Evolutionary conservation across 2,797 vertebrate species (phyloP), one percentile per base, ranked within the genome.

Genomic region (Botia almorhae): DNA sequence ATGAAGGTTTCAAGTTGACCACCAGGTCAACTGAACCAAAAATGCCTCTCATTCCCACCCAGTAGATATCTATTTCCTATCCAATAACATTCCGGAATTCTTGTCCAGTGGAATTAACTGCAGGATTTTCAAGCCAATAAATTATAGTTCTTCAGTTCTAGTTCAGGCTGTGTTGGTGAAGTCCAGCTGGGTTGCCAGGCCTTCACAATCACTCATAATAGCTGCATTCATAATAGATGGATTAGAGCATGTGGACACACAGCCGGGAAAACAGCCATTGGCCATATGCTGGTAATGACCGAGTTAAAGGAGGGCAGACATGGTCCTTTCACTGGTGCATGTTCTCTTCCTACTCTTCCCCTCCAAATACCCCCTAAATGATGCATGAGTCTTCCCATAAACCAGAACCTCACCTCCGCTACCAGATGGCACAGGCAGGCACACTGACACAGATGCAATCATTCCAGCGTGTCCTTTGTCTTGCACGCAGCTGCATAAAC

Each of bases 401-500:
- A 83, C 83, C 83, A 87, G 87, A 80, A 83, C 81, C 84, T 86
- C 85, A 82, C 81, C 89, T 84, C 81, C 69, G 87, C 83, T 87
- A 89, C 90, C 92, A 92, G 89, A 91, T 91, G 91, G 88, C 89
- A 92, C 81, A 83, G 58, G 63, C 60, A 68, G 81, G 76, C 81
- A 82, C 51, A 85, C 56, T 53, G 21, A 73, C 78, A 78, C 53
- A 65, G 83, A 90, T 87, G 81, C 82, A 71, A 76, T 89, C 50
- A 74, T 76, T 82, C 79, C 71, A 86, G 85, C 67, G 51, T 78
- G 80, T 81, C 86, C 84, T 85, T 10, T 78, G 89, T 63, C 85
- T 83, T 77, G 90, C 77, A 74, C 43, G 74, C 93, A 94, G 92
- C 92, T 93, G 92, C 88, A 80, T 89, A 93, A 93, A 93, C 92